Percentiles rank a stretch among this genome's conserved stretches.
These are phyloP conservation scores for Berghia stephanieae DNA, from an alignment of 1,140 invertebrate species.

Conservation along the genomic window DNA sequence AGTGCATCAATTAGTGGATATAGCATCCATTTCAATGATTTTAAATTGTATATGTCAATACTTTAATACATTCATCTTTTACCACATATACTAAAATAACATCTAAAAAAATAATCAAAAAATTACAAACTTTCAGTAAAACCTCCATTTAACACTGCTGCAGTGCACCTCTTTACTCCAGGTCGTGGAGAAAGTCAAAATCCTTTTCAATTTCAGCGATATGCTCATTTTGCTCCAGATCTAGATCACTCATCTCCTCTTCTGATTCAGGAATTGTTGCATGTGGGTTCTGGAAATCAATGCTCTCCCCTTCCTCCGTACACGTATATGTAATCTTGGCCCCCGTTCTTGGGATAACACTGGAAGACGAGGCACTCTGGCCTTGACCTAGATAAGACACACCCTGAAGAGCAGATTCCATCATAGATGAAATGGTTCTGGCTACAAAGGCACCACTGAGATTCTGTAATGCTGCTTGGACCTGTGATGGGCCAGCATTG, in stretches of 20 bases:
- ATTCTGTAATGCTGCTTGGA: no score
- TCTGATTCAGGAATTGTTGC: slow-evolving; percentile 33
- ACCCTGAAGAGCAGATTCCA: slow-evolving; percentile 49
- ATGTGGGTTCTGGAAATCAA: slow-evolving; percentile 37
- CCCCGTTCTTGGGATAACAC: slow-evolving; percentile 35
- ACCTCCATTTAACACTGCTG: neutral
- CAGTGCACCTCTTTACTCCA: slow-evolving; percentile 33
- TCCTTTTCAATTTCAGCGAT: slow-evolving; percentile 54
- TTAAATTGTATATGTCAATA: no score
- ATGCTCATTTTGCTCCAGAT: slow-evolving; percentile 31
- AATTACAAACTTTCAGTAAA: neutral
- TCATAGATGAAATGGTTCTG: slow-evolving; percentile 48
- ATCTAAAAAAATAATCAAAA: neutral
- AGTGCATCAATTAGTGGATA: neutral
- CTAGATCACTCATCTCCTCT: slow-evolving; percentile 35
- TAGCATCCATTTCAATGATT: neutral
- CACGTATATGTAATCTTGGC: slow-evolving; percentile 43
- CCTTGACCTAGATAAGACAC: slow-evolving; percentile 34
- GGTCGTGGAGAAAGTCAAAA: slow-evolving; percentile 59
- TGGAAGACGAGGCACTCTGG: slow-evolving; percentile 37
- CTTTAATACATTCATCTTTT: neutral
- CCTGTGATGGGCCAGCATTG: no score
- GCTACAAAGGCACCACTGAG: slow-evolving; percentile 37
- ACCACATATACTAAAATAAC: neutral
- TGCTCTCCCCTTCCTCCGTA: slow-evolving; percentile 35